Base-by-base conservation (phyloP, 2,113 vertebrate genomes). In the Galemys pyrenaicus region DNA sequence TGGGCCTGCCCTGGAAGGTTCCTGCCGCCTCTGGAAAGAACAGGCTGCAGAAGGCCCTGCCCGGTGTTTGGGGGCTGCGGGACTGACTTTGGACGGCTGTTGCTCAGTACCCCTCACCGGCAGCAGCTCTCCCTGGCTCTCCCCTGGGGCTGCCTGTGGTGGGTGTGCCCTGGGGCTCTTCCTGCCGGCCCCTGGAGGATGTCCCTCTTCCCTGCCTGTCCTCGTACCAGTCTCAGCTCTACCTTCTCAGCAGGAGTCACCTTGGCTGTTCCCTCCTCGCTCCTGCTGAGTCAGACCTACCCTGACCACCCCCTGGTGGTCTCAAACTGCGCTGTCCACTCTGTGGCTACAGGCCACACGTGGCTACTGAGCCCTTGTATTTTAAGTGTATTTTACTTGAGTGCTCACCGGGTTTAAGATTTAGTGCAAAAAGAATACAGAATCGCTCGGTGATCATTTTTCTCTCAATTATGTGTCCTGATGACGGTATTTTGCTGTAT, bases 241-340 rank as follows among this genome's bases (percentile, higher is more conserved):
- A 44, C 19, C 9, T 46, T 73, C 9, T 46, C 20, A 10, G 37
- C 17, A 79, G 49, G 70, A 67, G 49, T 30, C 56, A 9, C 13
- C 60, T 49, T 1, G 22, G 12, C 6, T 24, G 28, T 26, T 30
- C 35, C n/a, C 4, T 10, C 11, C 37, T 80, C 1, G 0, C 80
- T 26, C 19, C 9, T 58, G 12, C 6, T 51, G 37, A 70, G 67
- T 30, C 32, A 28, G n/a, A 19, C 17, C 46, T 22, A 1, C 80
- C n/a, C 35, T 30, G 28, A 9, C 44, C 12, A 17, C 10, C 12
- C n/a, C 28, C 51, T 77, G 17, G 1, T 1, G 11, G 17, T 44
- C n/a, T 67, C 28, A 0, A 15, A 28, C 78, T 32, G 19, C 1
- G 0, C 32, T 6, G 9, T 68, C 60, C n/a, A 6, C 54, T 3